phyloP scores from a whole-genome alignment of 2,113 vertebrate species.

The Peromyscus polionotus region DNA sequence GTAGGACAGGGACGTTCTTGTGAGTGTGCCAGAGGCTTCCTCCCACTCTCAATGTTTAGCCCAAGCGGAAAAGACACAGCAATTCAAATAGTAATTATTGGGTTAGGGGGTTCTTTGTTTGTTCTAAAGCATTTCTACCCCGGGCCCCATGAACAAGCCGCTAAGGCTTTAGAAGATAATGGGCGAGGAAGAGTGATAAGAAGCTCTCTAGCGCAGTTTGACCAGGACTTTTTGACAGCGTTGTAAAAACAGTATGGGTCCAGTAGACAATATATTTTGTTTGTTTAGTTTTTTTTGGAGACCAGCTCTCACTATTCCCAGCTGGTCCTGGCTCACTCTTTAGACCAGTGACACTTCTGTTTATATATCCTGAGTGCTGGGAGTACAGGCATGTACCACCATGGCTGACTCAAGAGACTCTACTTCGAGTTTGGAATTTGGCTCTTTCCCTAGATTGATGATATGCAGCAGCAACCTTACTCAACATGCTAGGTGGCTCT shows the following conservation, averaged over 20 bases:
- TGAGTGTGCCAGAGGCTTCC: background rate
- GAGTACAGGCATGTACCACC: too few relatives aligned
- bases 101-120: background rate
- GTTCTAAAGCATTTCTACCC: background rate
- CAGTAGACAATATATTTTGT: background rate
- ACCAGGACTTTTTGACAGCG: background rate
- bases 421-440: background rate
- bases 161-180: background rate
- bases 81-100: constrained; percentile 3
- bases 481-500: background rate
- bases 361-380: too few relatives aligned
- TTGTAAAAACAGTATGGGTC: background rate
- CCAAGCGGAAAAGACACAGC: background rate
- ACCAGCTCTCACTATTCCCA: background rate
- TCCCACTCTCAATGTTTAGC: background rate
- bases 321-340: background rate
- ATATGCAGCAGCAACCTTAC: background rate
- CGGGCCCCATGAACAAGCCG: background rate
- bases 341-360: background rate
- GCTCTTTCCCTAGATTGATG: background rate
- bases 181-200: background rate
- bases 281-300: background rate
- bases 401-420: background rate
- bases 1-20: background rate
- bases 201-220: background rate